A percentile compares a stretch with the other conserved stretches of the same genome.
phyloP scores from a whole-genome alignment of 2,113 vertebrate genomes.

The Noturus placidus region DNA sequence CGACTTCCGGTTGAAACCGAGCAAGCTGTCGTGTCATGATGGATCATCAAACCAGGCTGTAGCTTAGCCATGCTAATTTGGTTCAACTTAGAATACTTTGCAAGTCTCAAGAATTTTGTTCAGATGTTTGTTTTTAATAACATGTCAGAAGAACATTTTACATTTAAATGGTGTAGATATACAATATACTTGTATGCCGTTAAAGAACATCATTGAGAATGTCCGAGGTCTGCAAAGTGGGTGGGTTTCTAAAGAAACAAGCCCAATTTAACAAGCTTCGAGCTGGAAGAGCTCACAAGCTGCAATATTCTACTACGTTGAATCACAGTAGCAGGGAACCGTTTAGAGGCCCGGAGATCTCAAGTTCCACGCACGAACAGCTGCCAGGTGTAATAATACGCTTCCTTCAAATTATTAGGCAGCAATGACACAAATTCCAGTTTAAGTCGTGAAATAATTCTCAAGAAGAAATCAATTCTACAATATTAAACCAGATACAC shows the following conservation, averaged over 20 bases:
- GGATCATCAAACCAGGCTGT: neutral
- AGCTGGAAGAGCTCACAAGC: neutral
- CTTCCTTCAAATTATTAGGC: neutral
- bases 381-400: neutral
- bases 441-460: neutral
- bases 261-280: neutral
- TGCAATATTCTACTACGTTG: neutral
- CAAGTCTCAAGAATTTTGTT: neutral
- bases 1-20: neutral
- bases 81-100: neutral
- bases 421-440: neutral
- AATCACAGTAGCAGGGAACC: neutral
- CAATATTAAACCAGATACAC: constrained; percentile 23
- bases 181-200: neutral
- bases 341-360: neutral
- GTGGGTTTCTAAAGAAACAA: neutral
- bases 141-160: no score
- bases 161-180: neutral
- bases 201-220: neutral
- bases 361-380: neutral
- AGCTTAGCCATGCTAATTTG: neutral
- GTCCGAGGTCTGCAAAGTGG: neutral
- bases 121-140: neutral
- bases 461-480: neutral
- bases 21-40: neutral